Evolutionary conservation across 2,113 vertebrate genomes (phyloP).

Genomic region (Catharus fuscescens): DNA sequence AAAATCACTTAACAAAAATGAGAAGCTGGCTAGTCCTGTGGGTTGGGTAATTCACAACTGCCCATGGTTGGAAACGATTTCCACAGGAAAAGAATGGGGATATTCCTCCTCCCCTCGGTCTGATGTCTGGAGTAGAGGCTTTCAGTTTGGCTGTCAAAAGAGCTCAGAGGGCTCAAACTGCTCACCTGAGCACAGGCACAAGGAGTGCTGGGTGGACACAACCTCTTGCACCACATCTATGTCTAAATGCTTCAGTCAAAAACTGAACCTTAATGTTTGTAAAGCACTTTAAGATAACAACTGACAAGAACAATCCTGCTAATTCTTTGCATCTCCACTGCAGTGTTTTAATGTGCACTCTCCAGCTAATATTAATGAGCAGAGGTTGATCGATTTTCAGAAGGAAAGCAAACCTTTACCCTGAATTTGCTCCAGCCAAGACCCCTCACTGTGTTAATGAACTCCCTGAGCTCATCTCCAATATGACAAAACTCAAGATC

Average conservation of each 20-base stretch:
- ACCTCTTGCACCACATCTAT: neutral
- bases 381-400: neutral
- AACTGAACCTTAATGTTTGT: neutral
- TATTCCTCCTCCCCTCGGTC: neutral
- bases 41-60: neutral
- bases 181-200: neutral
- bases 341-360: neutral
- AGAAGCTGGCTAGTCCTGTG: neutral
- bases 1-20: neutral
- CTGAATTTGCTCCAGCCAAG: neutral
- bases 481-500: neutral
- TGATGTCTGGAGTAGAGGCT: neutral
- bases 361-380: neutral
- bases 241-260: neutral
- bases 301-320: neutral
- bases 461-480: neutral
- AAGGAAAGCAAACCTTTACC: neutral
- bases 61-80: neutral
- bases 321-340: neutral
- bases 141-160: neutral
- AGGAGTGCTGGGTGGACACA: neutral
- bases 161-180: neutral
- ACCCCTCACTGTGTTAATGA: neutral
- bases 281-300: neutral
- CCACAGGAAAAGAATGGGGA: neutral